Evolutionary conservation across 2,113 vertebrate genomes (phyloP).

Genomic region (Ivindomyrus marchei): DNA sequence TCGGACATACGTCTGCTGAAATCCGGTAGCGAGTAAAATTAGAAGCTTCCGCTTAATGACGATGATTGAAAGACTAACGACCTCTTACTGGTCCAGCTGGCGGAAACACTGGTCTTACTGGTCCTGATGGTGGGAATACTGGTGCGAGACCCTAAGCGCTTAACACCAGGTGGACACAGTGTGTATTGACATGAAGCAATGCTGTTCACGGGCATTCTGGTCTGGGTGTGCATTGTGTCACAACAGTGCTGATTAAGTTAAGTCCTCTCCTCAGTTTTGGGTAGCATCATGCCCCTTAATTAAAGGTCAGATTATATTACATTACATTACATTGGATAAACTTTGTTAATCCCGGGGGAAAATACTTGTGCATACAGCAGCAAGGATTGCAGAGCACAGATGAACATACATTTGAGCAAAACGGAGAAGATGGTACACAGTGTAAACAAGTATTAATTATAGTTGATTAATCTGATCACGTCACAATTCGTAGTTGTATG

Average conservation of each 20-base stretch:
- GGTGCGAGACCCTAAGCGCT: neutral
- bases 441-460: neutral
- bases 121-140: neutral
- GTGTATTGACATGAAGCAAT: neutral
- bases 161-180: neutral
- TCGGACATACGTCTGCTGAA: neutral
- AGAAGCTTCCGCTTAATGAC: neutral
- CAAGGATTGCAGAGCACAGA: neutral
- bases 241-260: neutral
- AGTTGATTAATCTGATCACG: neutral
- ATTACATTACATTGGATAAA: neutral
- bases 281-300: neutral
- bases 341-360: neutral
- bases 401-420: neutral
- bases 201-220: neutral
- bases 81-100: neutral
- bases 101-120: neutral
- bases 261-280: neutral
- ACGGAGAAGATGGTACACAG: neutral
- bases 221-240: neutral
- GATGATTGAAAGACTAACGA: neutral
- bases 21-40: neutral
- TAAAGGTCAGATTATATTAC: neutral
- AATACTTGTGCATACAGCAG: neutral
- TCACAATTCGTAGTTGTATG: neutral